Evolutionary conservation across 2,888 invertebrate species (phyloP).

Genomic region (Scrobipalpa costella): DNA sequence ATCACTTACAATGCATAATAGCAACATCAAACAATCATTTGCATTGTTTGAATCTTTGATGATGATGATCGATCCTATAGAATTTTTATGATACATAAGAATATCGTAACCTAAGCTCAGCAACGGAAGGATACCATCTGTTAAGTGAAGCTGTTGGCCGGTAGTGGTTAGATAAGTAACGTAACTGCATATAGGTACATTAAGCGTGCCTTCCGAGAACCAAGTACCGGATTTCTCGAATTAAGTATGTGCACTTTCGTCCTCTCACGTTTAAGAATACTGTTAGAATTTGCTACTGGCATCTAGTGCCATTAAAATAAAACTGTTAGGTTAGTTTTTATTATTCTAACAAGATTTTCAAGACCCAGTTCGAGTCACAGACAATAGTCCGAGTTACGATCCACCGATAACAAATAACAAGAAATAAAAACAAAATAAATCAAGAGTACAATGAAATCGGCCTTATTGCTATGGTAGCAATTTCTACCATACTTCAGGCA

Average conservation of each 20-base stretch:
- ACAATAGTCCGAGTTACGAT: no score
- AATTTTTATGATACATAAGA: not conserved
- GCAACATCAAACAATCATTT: no score
- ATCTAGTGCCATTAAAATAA: conserved; percentile 1
- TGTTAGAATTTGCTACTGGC: conserved; percentile 48
- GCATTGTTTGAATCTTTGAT: no score
- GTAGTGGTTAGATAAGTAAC: conserved; percentile 18
- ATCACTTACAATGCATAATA: not conserved
- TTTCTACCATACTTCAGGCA: not conserved
- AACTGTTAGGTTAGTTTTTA: not conserved
- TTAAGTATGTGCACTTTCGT: conserved; percentile 39
- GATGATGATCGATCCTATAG: no score
- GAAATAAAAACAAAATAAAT: no score
- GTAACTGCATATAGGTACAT: conserved; percentile 1
- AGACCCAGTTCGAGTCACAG: not conserved
- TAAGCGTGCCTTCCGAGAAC: conserved; percentile 8
- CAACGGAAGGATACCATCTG: conserved; percentile 17
- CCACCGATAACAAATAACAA: no score
- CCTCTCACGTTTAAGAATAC: conserved; percentile 63
- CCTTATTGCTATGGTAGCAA: no score
- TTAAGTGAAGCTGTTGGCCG: conserved; percentile 6
- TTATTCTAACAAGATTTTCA: not conserved
- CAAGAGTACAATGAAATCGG: no score
- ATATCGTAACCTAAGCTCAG: not conserved
- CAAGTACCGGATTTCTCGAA: no score